Conservation (phyloP, 2,888 invertebrate genomes). For the Loripinus fragilis region DNA sequence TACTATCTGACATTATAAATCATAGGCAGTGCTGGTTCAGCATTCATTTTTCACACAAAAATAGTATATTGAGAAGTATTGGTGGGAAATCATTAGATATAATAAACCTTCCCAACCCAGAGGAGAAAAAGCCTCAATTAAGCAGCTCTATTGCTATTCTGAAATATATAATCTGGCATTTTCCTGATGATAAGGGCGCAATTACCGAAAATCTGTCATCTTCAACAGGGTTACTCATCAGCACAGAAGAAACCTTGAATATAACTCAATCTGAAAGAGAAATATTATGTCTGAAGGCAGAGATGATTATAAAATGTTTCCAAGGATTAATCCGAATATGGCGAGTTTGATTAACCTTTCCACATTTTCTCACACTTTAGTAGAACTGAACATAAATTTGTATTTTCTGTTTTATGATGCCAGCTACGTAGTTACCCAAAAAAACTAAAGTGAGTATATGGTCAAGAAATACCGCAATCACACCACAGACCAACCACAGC, state of each 20-base stretch:
- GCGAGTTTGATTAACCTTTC: too few relatives aligned
- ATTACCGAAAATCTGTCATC: constrained; percentile 61
- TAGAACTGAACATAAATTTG: too few relatives aligned
- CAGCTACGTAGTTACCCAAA: too few relatives aligned
- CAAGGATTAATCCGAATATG: too few relatives aligned
- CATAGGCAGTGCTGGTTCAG: neutral
- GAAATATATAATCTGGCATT: constrained; percentile 54
- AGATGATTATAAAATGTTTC: too few relatives aligned
- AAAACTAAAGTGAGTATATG: too few relatives aligned
- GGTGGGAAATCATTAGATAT: constrained; percentile 6
- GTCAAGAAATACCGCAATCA: too few relatives aligned
- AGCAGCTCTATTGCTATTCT: constrained; percentile 35
- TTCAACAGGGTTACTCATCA: constrained; percentile 10
- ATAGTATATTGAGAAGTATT: neutral
- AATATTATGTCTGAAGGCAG: too few relatives aligned
- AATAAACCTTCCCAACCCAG: neutral
- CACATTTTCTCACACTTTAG: too few relatives aligned
- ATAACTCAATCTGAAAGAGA: neutral
- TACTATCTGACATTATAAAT: too few relatives aligned
- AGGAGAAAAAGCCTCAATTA: constrained; percentile 6
- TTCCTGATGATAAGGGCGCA: constrained; percentile 50
- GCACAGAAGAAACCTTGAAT: neutral
- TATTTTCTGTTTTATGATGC: too few relatives aligned
- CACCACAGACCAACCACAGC: too few relatives aligned
- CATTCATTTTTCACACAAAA: constrained; percentile 17